Evolutionary conservation across 2,113 vertebrate genomes (phyloP), one percentile per base, ranked within the genome.

Genomic region (Isurus oxyrinchus): DNA sequence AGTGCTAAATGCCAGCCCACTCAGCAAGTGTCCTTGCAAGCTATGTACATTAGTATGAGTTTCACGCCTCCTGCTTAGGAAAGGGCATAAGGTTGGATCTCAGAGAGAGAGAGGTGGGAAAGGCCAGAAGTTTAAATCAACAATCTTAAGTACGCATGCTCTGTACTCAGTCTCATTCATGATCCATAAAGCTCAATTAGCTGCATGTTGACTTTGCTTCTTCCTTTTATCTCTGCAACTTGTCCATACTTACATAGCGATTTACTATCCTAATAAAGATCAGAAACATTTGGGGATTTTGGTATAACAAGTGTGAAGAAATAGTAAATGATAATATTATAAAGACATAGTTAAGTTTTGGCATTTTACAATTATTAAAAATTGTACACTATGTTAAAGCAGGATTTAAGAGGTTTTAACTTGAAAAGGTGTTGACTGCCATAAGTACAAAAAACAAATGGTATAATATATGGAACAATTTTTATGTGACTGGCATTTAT

Each of bases 1-100:
- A 96, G 96, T 13, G 0, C 1, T 79, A 97, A 96, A 88, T 91
- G 96, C n/a, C 11, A 0, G 96, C 86, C 96, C 3, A 0, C 69
- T 96, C 93, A 5, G 93, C 91, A 67, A 96, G 55, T 66, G n/a
- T 57, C 63, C 44, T 95, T 96, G 31, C 96, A 95, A 96, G 31
- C 49, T 79, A 96, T 95, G 96, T 95, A 96, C 96, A 61, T 57
- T 96, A 97, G 96, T 96, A 96, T 96, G 96, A 96, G 96, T 97
- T 96, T 94, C 96, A 59, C 96, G 90, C 88, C 63, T 40, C 35
- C 59, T 61, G 44, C 31, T 49, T 96, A 31, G 94, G 94, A 72
- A 95, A 95, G 94, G 66, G 94, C 94, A 95, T 72, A 72, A 95
- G 94, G 94, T 67, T 72, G 40, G 66, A 95, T 95, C 66, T 72